A percentile compares a stretch with the other conserved stretches of the same genome.
phyloP scores from a whole-genome alignment of 2,113 vertebrate species.

The Vulpes ferrilata region DNA sequence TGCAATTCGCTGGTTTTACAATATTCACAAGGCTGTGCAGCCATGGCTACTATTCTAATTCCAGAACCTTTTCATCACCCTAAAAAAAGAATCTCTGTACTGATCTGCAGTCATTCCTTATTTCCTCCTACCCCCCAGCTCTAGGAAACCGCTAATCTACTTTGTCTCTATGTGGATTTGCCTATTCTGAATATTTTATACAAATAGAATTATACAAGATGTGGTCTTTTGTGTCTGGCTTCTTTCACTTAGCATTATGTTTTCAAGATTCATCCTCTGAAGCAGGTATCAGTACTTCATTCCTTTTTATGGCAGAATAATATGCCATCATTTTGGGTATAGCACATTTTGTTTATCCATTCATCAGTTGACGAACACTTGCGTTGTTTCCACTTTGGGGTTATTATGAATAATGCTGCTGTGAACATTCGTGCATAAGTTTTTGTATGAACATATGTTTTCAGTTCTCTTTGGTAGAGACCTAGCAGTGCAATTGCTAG shows the following conservation, averaged over 20 bases:
- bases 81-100: not conserved
- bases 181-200: slow-evolving; percentile 11
- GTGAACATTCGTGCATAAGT: not conserved
- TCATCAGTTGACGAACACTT: not conserved
- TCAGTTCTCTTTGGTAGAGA: not conserved
- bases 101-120: not conserved
- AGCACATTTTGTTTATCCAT: not conserved
- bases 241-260: not conserved
- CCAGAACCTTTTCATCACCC: not conserved
- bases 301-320: slow-evolving; percentile 39
- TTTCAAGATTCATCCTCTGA: not conserved
- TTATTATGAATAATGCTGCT: slow-evolving; percentile 22
- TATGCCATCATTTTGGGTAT: not conserved
- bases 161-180: not conserved
- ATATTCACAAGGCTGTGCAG: not conserved
- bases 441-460: slow-evolving; percentile 39
- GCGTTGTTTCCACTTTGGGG: not conserved
- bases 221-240: slow-evolving; percentile 4
- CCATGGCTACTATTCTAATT: not conserved
- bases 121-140: not conserved
- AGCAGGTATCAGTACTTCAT: not conserved
- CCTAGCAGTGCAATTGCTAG: not conserved
- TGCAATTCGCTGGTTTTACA: not conserved
- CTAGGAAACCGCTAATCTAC: not conserved
- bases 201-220: not conserved